A percentile compares a stretch with the other conserved stretches of the same genome.
phyloP scores from a whole-genome alignment of 2,797 vertebrate species.

The Cryptoblepharus egeriae region DNA sequence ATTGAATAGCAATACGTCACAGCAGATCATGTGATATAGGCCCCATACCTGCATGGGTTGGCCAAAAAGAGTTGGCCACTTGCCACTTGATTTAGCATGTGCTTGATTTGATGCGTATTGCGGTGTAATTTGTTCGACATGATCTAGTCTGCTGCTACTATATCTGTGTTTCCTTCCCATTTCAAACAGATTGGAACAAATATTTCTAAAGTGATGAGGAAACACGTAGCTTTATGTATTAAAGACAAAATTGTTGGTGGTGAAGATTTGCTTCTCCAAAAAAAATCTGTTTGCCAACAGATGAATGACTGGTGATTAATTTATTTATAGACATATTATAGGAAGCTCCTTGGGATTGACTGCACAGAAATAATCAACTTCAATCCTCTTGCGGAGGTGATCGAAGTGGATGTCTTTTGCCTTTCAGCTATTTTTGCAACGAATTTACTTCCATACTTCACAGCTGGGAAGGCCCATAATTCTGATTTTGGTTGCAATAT shows the following conservation, averaged over 20 bases:
- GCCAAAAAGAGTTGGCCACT: too few species aligned
- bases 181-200: not conserved
- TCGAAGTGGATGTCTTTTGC: slow-evolving; percentile 39
- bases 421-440: not conserved
- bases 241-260: not conserved
- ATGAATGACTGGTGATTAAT: not conserved
- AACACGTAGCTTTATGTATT: too few species aligned
- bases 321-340: not conserved
- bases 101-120: too few species aligned
- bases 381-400: slow-evolving; percentile 34
- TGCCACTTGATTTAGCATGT: too few species aligned
- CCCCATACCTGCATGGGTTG: too few species aligned
- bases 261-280: not conserved
- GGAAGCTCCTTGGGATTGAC: not conserved
- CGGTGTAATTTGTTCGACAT: too few species aligned
- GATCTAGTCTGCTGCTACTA: too few species aligned
- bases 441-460: slow-evolving; percentile 6
- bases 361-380: too few species aligned
- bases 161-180: too few species aligned
- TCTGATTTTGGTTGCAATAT: slow-evolving; percentile 22
- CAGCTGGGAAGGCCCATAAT: slow-evolving; percentile 46
- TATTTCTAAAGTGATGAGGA: not conserved
- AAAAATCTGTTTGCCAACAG: not conserved
- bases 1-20: too few species aligned
- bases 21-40: too few species aligned